Conservation (phyloP, 2,888 invertebrate species). For the Drosophila limbata region DNA sequence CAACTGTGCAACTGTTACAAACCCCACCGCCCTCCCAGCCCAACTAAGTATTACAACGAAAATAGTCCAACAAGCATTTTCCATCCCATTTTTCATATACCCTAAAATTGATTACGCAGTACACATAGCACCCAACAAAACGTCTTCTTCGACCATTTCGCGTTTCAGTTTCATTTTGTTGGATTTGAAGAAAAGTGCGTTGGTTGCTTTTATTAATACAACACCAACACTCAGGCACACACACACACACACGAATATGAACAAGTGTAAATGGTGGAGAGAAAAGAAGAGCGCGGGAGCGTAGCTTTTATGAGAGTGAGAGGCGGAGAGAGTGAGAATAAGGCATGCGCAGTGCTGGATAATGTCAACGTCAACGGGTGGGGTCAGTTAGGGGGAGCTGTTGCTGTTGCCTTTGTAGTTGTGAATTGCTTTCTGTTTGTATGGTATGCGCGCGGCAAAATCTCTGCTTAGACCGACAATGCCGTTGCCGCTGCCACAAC, state of each 20-base stretch:
- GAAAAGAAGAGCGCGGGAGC: conserved; percentile 23
- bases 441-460: conserved; percentile 69
- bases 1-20: conserved; percentile 66
- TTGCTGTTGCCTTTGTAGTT: conserved; percentile 45
- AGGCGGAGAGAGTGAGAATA: conserved; percentile 1
- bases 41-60: conserved; percentile 37
- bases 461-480: conserved; percentile 35
- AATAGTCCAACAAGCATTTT: conserved; percentile 54
- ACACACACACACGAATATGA: conserved; percentile 19
- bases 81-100: conserved; percentile 20
- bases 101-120: conserved; percentile 76
- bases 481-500: conserved; percentile 18
- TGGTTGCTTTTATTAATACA: conserved; percentile 78
- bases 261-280: conserved; percentile 62
- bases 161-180: conserved; percentile 64
- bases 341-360: conserved; percentile 56
- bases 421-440: conserved; percentile 43
- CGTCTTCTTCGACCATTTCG: conserved; percentile 46
- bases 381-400: conserved; percentile 45
- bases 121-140: conserved; percentile 44
- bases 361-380: conserved; percentile 12
- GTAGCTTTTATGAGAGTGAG: conserved; percentile 52
- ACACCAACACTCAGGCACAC: conserved; percentile 44
- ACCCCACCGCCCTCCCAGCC: conserved; percentile 10
- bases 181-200: conserved; percentile 69